Evolutionary conservation across 2,113 vertebrate species (phyloP).

Genomic region (Vulpes lagopus): DNA sequence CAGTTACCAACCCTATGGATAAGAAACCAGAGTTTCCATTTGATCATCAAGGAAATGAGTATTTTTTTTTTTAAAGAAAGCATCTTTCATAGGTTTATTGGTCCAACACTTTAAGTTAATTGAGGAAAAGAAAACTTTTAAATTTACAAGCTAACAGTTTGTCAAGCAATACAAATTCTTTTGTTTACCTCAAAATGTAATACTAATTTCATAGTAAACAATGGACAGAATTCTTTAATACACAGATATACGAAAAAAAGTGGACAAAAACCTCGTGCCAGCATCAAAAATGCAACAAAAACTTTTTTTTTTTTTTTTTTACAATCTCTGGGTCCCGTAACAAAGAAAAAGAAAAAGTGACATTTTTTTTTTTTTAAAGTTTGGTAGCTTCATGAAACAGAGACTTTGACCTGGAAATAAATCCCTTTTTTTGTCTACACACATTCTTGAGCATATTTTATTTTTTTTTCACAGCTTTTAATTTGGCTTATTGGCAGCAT

Average conservation of each 20-base stretch:
- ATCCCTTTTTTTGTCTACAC: conserved; percentile 57
- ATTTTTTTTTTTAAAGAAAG: conserved; percentile 78
- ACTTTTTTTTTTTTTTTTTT: conserved; percentile 26
- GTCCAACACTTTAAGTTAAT: conserved; percentile 92
- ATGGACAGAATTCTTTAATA: conserved; percentile 85
- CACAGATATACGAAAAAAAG: conserved; percentile 82
- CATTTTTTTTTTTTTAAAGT: conserved; percentile 76
- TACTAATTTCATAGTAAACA: conserved; percentile 91
- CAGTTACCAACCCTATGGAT: not conserved
- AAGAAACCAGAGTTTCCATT: not conserved
- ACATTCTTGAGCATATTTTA: conserved; percentile 56
- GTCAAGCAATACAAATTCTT: conserved; percentile 88
- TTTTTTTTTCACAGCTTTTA: conserved; percentile 82
- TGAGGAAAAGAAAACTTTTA: conserved; percentile 92
- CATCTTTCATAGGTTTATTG: conserved; percentile 90
- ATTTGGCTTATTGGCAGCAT: conserved; percentile 77
- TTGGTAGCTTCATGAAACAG: conserved; percentile 80
- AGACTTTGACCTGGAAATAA: conserved; percentile 70
- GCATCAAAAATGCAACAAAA: conserved; percentile 86
- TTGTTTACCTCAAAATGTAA: conserved; percentile 85
- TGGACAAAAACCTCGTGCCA: conserved; percentile 83
- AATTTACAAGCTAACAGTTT: conserved; percentile 90
- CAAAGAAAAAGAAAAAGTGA: conserved; percentile 61
- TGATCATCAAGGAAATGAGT: not conserved
- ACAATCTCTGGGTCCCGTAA: conserved; percentile 80